Evolutionary conservation across 2,888 invertebrate species (phyloP).

Genomic region (Diloba caeruleocephala): DNA sequence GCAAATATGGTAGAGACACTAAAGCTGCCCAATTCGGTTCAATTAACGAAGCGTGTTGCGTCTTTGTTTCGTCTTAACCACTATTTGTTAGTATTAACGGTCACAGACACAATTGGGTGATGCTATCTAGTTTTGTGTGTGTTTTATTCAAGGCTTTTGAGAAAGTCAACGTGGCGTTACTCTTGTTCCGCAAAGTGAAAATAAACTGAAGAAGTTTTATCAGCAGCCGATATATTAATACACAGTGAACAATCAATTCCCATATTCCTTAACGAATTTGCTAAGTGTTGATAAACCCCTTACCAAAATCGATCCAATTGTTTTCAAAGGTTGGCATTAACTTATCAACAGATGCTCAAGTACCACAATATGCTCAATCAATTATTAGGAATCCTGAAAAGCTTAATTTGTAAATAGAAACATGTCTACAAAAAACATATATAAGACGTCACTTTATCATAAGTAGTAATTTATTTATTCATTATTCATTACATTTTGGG

Average conservation of each 20-base stretch:
- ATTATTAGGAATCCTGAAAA: not conserved
- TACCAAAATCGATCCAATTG: constrained; percentile 1
- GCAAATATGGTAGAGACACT: constrained; percentile 29
- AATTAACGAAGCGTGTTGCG: constrained; percentile 28
- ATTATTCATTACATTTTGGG: too few relatives aligned
- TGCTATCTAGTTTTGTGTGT: constrained; percentile 8
- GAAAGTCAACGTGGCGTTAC: too few relatives aligned
- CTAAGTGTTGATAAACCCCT: constrained; percentile 3
- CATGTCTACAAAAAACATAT: too few relatives aligned
- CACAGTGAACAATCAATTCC: too few relatives aligned
- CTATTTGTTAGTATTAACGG: constrained; percentile 22
- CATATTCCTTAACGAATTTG: not conserved
- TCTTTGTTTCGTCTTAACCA: constrained; percentile 11
- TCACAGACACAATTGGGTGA: constrained; percentile 18
- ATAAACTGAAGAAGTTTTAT: too few relatives aligned
- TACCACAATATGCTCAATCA: not conserved
- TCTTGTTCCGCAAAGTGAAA: too few relatives aligned
- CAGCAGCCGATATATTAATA: too few relatives aligned
- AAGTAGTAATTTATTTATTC: too few relatives aligned
- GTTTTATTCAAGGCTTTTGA: constrained; percentile 8
- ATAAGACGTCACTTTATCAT: too few relatives aligned
- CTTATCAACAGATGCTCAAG: constrained; percentile 13
- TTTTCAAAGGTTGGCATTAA: constrained; percentile 10
- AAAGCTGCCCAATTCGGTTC: constrained; percentile 34
- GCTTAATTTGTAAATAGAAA: not conserved